Base-by-base conservation (phyloP, 2,888 invertebrate genomes). In the Graphium colonna region DNA sequence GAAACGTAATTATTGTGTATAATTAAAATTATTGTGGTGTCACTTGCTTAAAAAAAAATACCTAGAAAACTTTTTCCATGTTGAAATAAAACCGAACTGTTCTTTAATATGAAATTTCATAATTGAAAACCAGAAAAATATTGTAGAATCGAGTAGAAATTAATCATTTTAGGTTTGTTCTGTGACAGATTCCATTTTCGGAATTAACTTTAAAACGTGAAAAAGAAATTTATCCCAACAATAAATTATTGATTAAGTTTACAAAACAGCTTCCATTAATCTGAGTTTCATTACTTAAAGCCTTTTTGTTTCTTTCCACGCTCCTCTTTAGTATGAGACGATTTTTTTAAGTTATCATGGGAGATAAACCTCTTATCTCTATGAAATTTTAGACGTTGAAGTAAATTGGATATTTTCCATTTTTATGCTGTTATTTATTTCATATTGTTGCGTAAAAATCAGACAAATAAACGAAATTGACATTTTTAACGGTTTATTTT, bases 331-430 rank as follows among this genome's bases (percentile, higher is more conserved):
- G 73, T 75, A 69, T 74, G 71, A 71, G 71, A 68, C 68, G 71
- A 70, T 77, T 85, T 83, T 82, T 83, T 85, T 84, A 82, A 79
- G 80, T 81, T 79, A 84, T 82, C 83, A 83, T 79, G 79, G 80
- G 79, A 82, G 82, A 83, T 82, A 78, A 75, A 81, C 74, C 73
- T 77, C 71, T 73, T 71, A 64, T 67, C 71, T 67, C 63, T 60
- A 62, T 77, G 75, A 83, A 80, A 80, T 79, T 80, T 84, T 79
- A 71, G 65, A 64, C 56, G 54, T 52, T 64, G 51, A 62, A 66
- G 62, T 68, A 71, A 77, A 74, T 78, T 77, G 65, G 60, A 68
- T 69, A 67, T 67, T 73, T 71, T 69, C 70, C 61, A 58, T 52
- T 55, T 52, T 57, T 58, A 57, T 56, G 46, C 40, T 46, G 31